Conservation (phyloP, 2,888 invertebrate species). For the Cryptocephalus primarius region DNA sequence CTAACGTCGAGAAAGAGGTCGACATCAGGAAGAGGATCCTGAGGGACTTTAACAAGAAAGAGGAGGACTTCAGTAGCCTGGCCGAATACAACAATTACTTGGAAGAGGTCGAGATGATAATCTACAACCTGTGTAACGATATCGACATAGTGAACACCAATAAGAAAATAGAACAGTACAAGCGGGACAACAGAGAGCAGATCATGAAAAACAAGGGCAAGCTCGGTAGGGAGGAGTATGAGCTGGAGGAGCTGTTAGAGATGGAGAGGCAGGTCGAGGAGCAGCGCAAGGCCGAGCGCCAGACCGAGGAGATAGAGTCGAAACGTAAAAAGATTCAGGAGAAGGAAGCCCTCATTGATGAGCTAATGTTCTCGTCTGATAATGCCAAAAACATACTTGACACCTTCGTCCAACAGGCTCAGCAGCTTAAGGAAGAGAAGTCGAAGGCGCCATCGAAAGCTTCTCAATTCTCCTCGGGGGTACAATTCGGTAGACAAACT, state of each 20-base stretch:
- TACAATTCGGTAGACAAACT: constrained; percentile 61
- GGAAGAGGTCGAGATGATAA: constrained; percentile 86
- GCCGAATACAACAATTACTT: constrained; percentile 92
- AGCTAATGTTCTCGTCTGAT: constrained; percentile 85
- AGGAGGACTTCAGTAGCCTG: constrained; percentile 79
- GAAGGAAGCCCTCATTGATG: constrained; percentile 89
- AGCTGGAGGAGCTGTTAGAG: constrained; percentile 75
- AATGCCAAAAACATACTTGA: constrained; percentile 82
- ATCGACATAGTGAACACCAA: constrained; percentile 82
- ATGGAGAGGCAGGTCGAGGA: constrained; percentile 70
- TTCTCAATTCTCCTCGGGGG: constrained; percentile 77
- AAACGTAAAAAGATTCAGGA: constrained; percentile 76
- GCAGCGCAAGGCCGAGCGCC: constrained; percentile 56
- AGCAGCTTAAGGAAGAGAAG: constrained; percentile 51
- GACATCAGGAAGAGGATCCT: constrained; percentile 84
- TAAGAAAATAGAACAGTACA: constrained; percentile 82
- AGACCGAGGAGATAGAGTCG: constrained; percentile 55
- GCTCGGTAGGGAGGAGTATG: constrained; percentile 70
- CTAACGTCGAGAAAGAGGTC: constrained; percentile 93
- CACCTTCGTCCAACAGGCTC: constrained; percentile 57
- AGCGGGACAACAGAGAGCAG: constrained; percentile 77
- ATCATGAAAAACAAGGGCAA: constrained; percentile 72
- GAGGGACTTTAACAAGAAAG: constrained; percentile 87
- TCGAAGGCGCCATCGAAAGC: constrained; percentile 37
- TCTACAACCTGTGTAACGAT: constrained; percentile 83